Percentiles rank a stretch among this genome's conserved stretches.
phyloP scores from a whole-genome alignment of 2,888 invertebrate genomes.

The Macaria liturata region DNA sequence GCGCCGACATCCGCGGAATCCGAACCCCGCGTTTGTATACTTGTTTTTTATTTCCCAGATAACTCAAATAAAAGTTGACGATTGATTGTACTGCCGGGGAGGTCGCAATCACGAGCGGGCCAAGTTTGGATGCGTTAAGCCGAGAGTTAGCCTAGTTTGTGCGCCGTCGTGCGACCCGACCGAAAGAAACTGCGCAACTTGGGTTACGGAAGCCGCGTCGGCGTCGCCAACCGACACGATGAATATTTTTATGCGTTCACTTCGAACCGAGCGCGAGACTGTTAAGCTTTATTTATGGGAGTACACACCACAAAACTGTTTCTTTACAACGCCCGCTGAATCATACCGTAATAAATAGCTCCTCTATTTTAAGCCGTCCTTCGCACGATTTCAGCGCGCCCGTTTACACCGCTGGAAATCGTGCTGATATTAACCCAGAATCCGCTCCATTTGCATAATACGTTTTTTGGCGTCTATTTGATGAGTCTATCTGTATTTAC shows the following conservation, averaged over 20 bases:
- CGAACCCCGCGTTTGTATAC: slow-evolving; percentile 64
- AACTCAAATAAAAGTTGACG: slow-evolving; percentile 81
- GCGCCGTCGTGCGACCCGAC: slow-evolving; percentile 47
- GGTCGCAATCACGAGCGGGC: slow-evolving; percentile 63
- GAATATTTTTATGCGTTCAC: slow-evolving; percentile 48
- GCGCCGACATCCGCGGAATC: slow-evolving; percentile 62
- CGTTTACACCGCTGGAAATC: slow-evolving; percentile 70
- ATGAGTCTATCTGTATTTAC: slow-evolving; percentile 43
- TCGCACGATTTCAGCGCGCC: slow-evolving; percentile 67
- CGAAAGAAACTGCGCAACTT: slow-evolving; percentile 50
- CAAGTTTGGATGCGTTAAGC: slow-evolving; percentile 61
- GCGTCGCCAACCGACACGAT: slow-evolving; percentile 34
- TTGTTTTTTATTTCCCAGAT: slow-evolving; percentile 76
- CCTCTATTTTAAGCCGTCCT: slow-evolving; percentile 76
- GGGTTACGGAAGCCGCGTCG: slow-evolving; percentile 47
- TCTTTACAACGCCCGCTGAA: slow-evolving; percentile 58
- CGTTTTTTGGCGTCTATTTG: slow-evolving; percentile 46
- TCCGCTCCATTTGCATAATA: slow-evolving; percentile 54
- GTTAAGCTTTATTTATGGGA: slow-evolving; percentile 48
- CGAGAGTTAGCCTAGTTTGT: slow-evolving; percentile 53
- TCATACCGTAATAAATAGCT: slow-evolving; percentile 69
- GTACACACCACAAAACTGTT: slow-evolving; percentile 43
- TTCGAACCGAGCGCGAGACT: slow-evolving; percentile 41
- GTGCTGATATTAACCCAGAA: slow-evolving; percentile 64
- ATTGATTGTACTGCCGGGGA: slow-evolving; percentile 75